Base-by-base conservation (phyloP, 2,113 vertebrate species). In the Talpa occidentalis region DNA sequence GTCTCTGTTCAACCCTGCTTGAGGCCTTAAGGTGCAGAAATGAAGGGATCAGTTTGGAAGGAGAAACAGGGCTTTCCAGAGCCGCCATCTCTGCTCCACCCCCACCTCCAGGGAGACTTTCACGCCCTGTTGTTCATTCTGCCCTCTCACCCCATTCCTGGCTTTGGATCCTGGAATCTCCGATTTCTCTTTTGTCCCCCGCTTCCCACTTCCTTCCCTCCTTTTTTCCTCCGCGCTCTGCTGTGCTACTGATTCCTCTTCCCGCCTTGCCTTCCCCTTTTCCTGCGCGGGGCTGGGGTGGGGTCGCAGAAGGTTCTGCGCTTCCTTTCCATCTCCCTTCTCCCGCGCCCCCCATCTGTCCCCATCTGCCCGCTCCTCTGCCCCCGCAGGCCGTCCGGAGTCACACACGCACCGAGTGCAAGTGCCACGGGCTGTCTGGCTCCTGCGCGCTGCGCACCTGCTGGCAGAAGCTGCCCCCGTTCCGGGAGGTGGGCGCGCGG, bases 381-480 rank as follows among this genome's bases (percentile, higher is more conserved):
- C 72, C 49, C 90, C 85, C 37, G 54, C 97, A 99, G 99, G 99
- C 99, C 0, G 99, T 99, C 97, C 98, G 99, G 97, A 99, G 99
- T 96, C 99, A 99, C 97, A 99, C 99, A 98, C 98, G 99, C 97
- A 99, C 99, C 19, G 99, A 99, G 91, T 99, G 99, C 96, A 99
- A 99, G 96, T 99, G 99, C 96, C 99, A 99, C 0, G 99, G 99
- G 2, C 98, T 99, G 82, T 99, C 99, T 0, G 99, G 99, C 77
- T 99, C 99, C 10, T 99, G 99, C 98, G 99, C 99, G 0, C 97
- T 99, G 95, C 98, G 99, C 42, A 99, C 99, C 85, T 99, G 99
- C 98, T 99, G 99, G 99, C 99, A 99, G 97, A 99, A 99, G 98
- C 99, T 99, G 99, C 99, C 99, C 15, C 99, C 99, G 93, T 99